Base-by-base conservation (phyloP, 2,797 vertebrate genomes). In the Pitangus sulphuratus region DNA sequence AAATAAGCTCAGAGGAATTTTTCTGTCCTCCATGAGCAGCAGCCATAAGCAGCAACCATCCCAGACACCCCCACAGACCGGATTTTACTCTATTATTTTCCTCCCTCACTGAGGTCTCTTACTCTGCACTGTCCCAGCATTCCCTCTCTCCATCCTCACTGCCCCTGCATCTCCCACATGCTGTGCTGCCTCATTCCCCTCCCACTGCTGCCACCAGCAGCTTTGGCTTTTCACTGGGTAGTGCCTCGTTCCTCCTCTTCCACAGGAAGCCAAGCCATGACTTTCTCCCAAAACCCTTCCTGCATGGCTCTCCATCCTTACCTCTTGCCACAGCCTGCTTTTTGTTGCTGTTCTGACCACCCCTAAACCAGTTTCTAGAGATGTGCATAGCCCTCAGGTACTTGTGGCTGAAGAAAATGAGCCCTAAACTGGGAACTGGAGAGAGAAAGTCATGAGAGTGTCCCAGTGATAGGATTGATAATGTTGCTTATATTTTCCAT, bases 281-380 rank as follows among this genome's bases (percentile, higher is more conserved):
- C 40, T 62, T 76, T 57, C 8, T 42, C 48, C 51, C 26, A 35
- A n/a, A 45, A 48, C 15, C 16, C 48, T 42, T 57, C 14, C 9
- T 35, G 26, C 30, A 80, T 70, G 56, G 58, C 15, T 68, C 66
- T 79, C 33, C 39, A 54, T 30, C 37, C 35, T 74, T 8, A 44
- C 31, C 1, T 54, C 51, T 53, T 15, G 2, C 16, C 24, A 51
- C 1, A 0, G 9, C 14, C 61, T 5, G 1, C 30, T 86, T n/a
- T 33, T 74, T 69, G 60, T 39, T 74, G 48, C 58, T 64, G 22
- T 33, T 62, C 44, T 68, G 48, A 24, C 15, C 9, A 26, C 53
- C 22, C 11, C 30, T 8, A 40, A 77, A 61, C 13, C 30, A 70
- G 25, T 24, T 78, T 44, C 68, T 45, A 62, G 64, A 51, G n/a